Base-by-base conservation (phyloP, 2,797 vertebrate genomes). In the Acipenser oxyrinchus region DNA sequence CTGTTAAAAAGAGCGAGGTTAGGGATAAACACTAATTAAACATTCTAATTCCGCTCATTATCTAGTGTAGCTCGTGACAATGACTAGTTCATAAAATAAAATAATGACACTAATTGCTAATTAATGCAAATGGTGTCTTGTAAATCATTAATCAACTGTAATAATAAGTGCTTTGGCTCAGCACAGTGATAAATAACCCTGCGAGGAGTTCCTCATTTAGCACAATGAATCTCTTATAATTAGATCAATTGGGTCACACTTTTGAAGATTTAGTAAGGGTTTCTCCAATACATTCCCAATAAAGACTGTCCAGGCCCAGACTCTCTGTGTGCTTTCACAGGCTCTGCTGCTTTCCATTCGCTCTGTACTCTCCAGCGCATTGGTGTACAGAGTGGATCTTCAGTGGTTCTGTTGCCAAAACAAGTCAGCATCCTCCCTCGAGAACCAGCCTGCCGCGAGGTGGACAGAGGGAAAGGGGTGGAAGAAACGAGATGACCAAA, bases 71-170 rank as follows among this genome's bases (percentile, higher is more conserved):
- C 60, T 37, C 8, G 48, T 62, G 60, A 62, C 60, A 62, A 62
- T n/a, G 60, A 12, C 6, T 10, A 23, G 8, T 62, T 62, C 60
- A 62, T 23, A 62, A 62, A 62, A 10, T 18, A 62, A 62, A 23
- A 62, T 8, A 48, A 37, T 8, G 18, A 62, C 60, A 37, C 48
- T 62, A 62, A 62, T 62, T 62, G 60, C 8, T 23, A 18, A 62
- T 62, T 48, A 62, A 62, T 37, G 60, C 60, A 62, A 62, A 62
- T 7, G 11, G 60, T 62, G 60, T 62, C 60, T 62, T 62, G 60
- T 62, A 62, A 62, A 62, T 62, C 60, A 62, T 62, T 18, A 62
- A 62, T 62, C 60, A 62, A 18, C 60, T 58, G 15, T 48, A 62
- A 62, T 62, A 62, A 62, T 62, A 62, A 62, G 18, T 9, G 23